phyloP scores from a whole-genome alignment of 1,140 invertebrate species.

The Ostrea denselamellosa region DNA sequence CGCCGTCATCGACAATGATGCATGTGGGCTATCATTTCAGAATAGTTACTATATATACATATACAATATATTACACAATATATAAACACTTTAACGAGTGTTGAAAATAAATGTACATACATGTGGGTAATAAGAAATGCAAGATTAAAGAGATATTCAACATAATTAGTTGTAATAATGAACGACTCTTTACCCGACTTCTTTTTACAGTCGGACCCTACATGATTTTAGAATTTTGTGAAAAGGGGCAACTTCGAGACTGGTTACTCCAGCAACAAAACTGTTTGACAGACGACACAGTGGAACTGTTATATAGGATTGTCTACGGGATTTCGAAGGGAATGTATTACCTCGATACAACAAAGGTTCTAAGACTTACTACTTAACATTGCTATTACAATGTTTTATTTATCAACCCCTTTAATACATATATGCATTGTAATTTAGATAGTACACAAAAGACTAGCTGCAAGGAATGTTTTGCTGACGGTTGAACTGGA shows the following conservation, averaged over 20 bases:
- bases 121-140: neutral
- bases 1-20: slow-evolving; percentile 61
- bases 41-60: too few species aligned
- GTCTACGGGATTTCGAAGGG: slow-evolving; percentile 95
- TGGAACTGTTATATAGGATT: slow-evolving; percentile 94
- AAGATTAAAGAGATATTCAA: neutral
- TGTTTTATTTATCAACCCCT: too few species aligned
- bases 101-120: too few species aligned
- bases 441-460: slow-evolving; percentile 91
- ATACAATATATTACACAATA: too few species aligned
- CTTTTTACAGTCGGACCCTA: slow-evolving; percentile 57
- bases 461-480: slow-evolving; percentile 96
- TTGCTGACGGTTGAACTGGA: slow-evolving; percentile 91
- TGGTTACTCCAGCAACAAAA: slow-evolving; percentile 55
- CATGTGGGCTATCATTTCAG: slow-evolving; percentile 51
- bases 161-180: too few species aligned
- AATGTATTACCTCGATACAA: slow-evolving; percentile 96
- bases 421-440: neutral
- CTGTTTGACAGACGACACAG: slow-evolving; percentile 79
- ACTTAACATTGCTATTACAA: neutral
- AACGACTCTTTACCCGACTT: neutral
- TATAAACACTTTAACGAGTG: too few species aligned
- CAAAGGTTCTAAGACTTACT: slow-evolving; percentile 83
- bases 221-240: slow-evolving; percentile 64
- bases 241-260: slow-evolving; percentile 58